Evolutionary conservation across 2,113 vertebrate genomes (phyloP).

Genomic region (Melanerpes aurifrons): DNA sequence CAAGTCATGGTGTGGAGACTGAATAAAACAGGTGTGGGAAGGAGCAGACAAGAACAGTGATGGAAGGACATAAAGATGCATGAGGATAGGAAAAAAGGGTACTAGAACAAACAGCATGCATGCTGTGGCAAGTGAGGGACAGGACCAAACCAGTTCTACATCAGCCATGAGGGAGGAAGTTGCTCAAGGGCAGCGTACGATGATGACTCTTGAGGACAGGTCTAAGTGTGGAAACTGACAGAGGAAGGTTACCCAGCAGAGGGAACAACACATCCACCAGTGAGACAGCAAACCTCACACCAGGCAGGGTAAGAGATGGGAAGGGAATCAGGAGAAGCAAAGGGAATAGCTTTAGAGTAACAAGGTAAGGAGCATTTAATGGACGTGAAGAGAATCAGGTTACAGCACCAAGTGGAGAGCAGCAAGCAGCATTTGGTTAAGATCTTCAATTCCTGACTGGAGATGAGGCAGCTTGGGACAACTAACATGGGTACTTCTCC

Average conservation of each 20-base stretch:
- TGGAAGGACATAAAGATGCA: background rate
- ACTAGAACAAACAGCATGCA: background rate
- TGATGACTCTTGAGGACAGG: background rate
- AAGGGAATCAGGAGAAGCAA: background rate
- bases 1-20: background rate
- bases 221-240: background rate
- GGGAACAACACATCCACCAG: background rate
- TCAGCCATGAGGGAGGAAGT: background rate
- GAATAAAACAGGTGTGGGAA: background rate
- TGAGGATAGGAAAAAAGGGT: background rate
- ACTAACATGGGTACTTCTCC: background rate
- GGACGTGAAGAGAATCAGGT: background rate
- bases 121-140: background rate
- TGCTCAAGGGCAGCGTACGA: accelerated
- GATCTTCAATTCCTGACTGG: background rate
- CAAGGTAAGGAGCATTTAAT: background rate
- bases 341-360: background rate
- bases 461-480: background rate
- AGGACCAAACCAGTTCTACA: background rate
- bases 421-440: background rate
- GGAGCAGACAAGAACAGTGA: background rate
- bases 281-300: background rate
- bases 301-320: background rate
- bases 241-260: background rate
- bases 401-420: background rate